Conservation (phyloP, 2,888 invertebrate species). For the Chrysolina haemoptera region DNA sequence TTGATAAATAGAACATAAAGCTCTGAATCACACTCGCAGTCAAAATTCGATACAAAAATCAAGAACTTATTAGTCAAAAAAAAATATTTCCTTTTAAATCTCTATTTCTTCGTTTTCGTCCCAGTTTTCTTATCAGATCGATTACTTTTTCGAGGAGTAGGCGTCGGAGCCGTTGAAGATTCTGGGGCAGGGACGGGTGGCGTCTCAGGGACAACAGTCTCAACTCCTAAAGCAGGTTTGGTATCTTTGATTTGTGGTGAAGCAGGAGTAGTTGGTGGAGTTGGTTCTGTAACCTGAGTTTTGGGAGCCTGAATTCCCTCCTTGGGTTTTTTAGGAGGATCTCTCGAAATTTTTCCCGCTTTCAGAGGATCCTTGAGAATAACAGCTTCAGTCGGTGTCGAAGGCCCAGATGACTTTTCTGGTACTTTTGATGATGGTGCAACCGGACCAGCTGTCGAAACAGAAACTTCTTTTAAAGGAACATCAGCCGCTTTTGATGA, state of each 20-base stretch:
- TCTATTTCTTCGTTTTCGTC: conserved; percentile 57
- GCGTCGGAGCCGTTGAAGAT: conserved; percentile 52
- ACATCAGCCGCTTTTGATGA: neutral
- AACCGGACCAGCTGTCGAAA: conserved; percentile 23
- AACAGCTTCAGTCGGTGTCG: conserved; percentile 8
- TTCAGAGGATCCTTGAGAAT: conserved; percentile 14
- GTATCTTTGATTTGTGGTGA: conserved; percentile 57
- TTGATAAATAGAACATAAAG: neutral
- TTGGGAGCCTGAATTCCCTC: neutral
- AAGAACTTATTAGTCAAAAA: neutral
- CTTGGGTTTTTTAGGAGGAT: conserved; percentile 8
- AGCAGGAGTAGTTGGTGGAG: conserved; percentile 56
- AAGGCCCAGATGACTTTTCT: conserved; percentile 46
- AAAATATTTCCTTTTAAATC: neutral
- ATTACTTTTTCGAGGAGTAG: conserved; percentile 67
- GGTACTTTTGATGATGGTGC: conserved; percentile 48
- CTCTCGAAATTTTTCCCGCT: neutral
- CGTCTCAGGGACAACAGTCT: conserved; percentile 49
- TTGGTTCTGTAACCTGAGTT: conserved; percentile 67
- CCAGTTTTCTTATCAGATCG: conserved; percentile 58
- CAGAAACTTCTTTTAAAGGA: neutral
- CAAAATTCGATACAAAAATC: conserved; percentile 1
- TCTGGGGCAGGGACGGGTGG: conserved; percentile 44
- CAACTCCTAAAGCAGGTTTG: conserved; percentile 49
- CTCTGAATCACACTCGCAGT: neutral